These are phyloP conservation scores for Craseonycteris thonglongyai DNA, from an alignment of 2,113 vertebrate genomes.

Conservation along the genomic window DNA sequence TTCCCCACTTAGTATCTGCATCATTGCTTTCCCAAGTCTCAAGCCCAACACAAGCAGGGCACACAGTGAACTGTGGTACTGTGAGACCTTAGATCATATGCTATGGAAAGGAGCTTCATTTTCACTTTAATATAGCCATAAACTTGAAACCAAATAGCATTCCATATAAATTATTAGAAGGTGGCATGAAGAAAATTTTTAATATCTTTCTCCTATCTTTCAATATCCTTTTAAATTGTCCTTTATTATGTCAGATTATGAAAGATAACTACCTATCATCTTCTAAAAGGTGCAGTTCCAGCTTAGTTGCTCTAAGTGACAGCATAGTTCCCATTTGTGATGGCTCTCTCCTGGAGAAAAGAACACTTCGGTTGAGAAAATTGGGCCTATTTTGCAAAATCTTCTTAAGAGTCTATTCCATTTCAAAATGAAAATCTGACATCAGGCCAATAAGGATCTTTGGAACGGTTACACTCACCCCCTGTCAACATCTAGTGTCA, in stretches of 20 bases:
- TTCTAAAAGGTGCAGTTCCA: neutral
- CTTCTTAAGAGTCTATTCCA: neutral
- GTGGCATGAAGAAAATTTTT: neutral
- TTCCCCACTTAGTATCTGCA: neutral
- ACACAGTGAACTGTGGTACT: neutral
- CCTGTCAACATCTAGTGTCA: neutral
- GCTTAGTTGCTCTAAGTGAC: neutral
- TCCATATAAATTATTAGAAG: neutral
- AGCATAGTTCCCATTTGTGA: neutral
- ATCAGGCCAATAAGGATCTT: neutral
- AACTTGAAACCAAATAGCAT: neutral
- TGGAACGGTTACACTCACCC: neutral
- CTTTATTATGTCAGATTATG: neutral
- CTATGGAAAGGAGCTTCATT: neutral
- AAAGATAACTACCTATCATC: neutral
- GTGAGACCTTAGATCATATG: neutral
- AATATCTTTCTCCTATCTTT: neutral
- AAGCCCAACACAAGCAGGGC: neutral
- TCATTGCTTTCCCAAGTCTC: neutral
- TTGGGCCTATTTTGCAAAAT: neutral
- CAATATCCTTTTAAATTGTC: neutral
- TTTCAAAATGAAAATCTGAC: slow-evolving; percentile 49
- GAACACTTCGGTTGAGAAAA: neutral
- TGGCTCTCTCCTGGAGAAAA: neutral
- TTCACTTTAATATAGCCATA: neutral